These are phyloP conservation scores for Aleiodes leptofemur DNA, from an alignment of 2,888 invertebrate species.

Conservation along the genomic window DNA sequence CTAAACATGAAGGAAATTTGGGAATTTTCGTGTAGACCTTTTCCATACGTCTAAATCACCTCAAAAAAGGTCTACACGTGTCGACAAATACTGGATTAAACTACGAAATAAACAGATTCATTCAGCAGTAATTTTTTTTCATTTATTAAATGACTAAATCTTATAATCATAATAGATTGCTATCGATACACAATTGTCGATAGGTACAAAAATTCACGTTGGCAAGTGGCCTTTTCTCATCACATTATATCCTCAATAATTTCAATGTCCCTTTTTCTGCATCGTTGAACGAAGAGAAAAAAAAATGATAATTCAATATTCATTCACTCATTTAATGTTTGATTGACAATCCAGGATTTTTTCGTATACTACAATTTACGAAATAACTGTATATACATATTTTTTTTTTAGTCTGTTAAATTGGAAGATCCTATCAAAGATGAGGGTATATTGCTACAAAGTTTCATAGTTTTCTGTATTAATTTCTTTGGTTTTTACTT, in stretches of 20 bases:
- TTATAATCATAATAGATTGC: constrained; percentile 44
- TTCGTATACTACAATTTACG: constrained; percentile 6
- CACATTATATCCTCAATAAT: constrained; percentile 12
- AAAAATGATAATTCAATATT: constrained; percentile 3
- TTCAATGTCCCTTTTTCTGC: constrained; percentile 20
- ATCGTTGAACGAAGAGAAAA: constrained; percentile 19
- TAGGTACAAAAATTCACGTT: constrained; percentile 53
- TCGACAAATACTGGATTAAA: neutral
- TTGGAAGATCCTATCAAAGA: constrained; percentile 11
- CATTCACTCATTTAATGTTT: neutral
- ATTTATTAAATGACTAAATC: neutral
- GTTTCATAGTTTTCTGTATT: neutral
- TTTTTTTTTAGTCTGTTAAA: neutral
- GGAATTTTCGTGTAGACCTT: too few species aligned
- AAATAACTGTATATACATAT: constrained; percentile 8
- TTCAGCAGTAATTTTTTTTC: neutral
- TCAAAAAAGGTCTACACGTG: too few species aligned
- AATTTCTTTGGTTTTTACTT: neutral
- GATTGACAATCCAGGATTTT: constrained; percentile 17
- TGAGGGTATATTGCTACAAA: constrained; percentile 3
- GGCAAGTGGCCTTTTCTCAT: constrained; percentile 27
- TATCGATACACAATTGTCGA: constrained; percentile 49
- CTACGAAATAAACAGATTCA: constrained; percentile 12
- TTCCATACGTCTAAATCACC: too few species aligned
- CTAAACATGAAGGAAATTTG: too few species aligned